phyloP scores from a whole-genome alignment of 2,888 invertebrate genomes.

The Orthosia gothica region DNA sequence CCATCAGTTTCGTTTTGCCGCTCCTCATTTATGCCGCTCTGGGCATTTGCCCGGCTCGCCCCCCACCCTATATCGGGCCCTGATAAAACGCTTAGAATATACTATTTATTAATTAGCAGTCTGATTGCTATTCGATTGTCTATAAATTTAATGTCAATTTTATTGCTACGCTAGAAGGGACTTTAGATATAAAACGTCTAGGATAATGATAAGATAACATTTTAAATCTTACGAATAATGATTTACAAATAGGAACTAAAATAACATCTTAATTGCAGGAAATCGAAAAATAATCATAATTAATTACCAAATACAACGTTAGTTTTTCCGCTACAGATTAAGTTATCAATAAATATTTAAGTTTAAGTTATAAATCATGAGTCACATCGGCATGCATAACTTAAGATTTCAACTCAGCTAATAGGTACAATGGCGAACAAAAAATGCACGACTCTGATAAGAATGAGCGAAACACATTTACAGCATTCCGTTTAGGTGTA shows the following conservation, averaged over 20 bases:
- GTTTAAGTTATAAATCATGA: conserved; percentile 56
- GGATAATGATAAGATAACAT: not conserved
- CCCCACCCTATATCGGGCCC: too few relatives aligned
- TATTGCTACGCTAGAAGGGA: not conserved
- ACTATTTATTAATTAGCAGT: conserved; percentile 9
- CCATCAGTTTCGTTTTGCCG: too few relatives aligned
- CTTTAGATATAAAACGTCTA: conserved; percentile 1
- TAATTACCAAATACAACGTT: conserved; percentile 18
- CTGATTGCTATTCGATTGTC: not conserved
- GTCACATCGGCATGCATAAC: conserved; percentile 50
- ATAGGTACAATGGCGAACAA: conserved; percentile 37
- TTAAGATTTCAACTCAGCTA: conserved; percentile 52
- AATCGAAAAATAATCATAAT: conserved; percentile 42
- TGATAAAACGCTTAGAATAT: not conserved
- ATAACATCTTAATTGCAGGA: conserved; percentile 33
- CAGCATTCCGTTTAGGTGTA: conserved; percentile 44
- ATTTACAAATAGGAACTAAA: conserved; percentile 44
- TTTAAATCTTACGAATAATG: conserved; percentile 11
- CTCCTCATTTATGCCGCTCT: too few relatives aligned
- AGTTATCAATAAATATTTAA: conserved; percentile 49
- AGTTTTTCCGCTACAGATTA: conserved; percentile 35
- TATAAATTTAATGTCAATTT: conserved; percentile 17
- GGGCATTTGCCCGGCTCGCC: too few relatives aligned
- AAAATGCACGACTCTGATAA: conserved; percentile 62
- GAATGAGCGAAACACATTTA: conserved; percentile 52